phyloP scores from a whole-genome alignment of 2,113 vertebrate genomes.

The Reinhardtius hippoglossoides region DNA sequence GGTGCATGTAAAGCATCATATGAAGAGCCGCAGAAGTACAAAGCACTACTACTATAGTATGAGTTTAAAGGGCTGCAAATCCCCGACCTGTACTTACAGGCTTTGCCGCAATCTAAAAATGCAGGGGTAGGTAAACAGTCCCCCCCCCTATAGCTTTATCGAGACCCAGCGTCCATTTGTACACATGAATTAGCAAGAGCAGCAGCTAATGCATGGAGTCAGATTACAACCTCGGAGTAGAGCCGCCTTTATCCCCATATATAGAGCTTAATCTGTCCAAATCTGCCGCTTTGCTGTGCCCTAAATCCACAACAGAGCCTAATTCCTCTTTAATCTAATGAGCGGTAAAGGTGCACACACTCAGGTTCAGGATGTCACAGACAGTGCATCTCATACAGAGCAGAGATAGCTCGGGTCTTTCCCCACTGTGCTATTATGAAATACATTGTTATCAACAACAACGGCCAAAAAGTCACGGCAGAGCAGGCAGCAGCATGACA shows the following conservation, averaged over 20 bases:
- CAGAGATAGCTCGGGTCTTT: slow-evolving; percentile 18
- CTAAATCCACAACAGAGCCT: slow-evolving; percentile 80
- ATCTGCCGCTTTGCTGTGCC: slow-evolving; percentile 73
- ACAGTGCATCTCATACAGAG: slow-evolving; percentile 15
- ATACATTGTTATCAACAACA: slow-evolving; percentile 16
- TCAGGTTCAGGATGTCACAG: slow-evolving; percentile 46
- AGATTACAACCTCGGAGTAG: slow-evolving; percentile 74
- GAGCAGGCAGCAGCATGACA: slow-evolving; percentile 9
- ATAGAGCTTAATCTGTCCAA: slow-evolving; percentile 76
- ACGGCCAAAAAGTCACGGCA: neutral
- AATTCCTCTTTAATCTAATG: slow-evolving; percentile 80
- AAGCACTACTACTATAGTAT: neutral
- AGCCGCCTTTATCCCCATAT: slow-evolving; percentile 78
- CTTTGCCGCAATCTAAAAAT: slow-evolving; percentile 45
- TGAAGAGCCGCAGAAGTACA: slow-evolving; percentile 5
- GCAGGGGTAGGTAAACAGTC: slow-evolving; percentile 52
- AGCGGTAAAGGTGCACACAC: slow-evolving; percentile 68
- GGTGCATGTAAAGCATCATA: neutral
- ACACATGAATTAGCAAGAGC: slow-evolving; percentile 70
- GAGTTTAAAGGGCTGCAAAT: slow-evolving; percentile 48
- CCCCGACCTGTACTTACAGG: slow-evolving; percentile 34
- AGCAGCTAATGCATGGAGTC: slow-evolving; percentile 73
- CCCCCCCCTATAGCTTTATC: slow-evolving; percentile 29
- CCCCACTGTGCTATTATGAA: slow-evolving; percentile 14
- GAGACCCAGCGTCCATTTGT: slow-evolving; percentile 63